Evolutionary conservation across 2,113 vertebrate genomes (phyloP).

Genomic region (Gulo gulo): DNA sequence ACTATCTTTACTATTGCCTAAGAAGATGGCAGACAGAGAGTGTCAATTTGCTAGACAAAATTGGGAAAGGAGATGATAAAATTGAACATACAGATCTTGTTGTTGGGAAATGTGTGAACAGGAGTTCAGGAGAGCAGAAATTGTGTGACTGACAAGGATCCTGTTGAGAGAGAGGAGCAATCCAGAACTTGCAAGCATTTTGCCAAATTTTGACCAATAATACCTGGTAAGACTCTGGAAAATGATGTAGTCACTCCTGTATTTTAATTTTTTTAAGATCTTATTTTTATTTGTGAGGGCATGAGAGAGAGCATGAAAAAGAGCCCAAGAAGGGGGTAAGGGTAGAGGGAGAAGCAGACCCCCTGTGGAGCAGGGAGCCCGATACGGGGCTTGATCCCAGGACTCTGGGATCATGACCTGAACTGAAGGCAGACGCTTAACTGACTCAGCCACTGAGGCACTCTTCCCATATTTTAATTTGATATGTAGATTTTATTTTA

Average conservation of each 20-base stretch:
- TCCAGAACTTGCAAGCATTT: background rate
- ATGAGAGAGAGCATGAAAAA: background rate
- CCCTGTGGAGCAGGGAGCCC: background rate
- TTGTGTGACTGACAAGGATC: background rate
- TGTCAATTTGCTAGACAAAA: conserved; percentile 17
- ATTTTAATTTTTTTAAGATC: background rate
- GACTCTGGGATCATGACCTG: background rate
- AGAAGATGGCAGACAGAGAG: conserved; percentile 19
- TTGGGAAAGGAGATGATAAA: background rate
- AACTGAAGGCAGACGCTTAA: background rate
- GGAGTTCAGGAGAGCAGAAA: background rate
- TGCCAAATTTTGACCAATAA: background rate
- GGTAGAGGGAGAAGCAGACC: background rate
- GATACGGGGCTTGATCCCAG: rapidly evolving
- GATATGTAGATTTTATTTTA: background rate
- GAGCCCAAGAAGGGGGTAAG: background rate
- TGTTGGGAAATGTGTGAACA: background rate
- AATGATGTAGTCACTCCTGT: background rate
- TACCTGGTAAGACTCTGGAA: background rate
- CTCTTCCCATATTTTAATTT: background rate
- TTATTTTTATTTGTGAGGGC: background rate
- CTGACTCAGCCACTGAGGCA: background rate
- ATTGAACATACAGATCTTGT: background rate
- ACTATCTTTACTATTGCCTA: conserved; percentile 36
- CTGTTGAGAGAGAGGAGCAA: background rate